Percentiles rank a stretch among this genome's conserved stretches.
Conservation (phyloP, 2,888 invertebrate genomes). For the Ormyrus rosae region DNA sequence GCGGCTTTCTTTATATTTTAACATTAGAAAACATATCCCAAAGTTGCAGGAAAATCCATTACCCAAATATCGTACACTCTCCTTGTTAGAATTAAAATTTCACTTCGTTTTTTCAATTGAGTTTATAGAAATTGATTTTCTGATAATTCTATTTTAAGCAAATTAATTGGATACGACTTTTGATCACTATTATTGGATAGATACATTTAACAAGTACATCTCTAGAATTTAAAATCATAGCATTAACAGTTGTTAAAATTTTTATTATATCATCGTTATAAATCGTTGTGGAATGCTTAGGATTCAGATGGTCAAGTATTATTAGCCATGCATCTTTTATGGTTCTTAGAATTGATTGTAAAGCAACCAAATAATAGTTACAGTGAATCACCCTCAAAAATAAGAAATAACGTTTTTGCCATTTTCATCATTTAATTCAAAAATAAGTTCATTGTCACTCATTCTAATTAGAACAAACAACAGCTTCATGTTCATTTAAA, state of each 20-base stretch:
- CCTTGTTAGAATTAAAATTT: background rate
- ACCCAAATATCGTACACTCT: too few relatives aligned
- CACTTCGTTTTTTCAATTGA: conserved; percentile 7
- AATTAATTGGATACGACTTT: conserved; percentile 60
- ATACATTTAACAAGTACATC: conserved; percentile 57
- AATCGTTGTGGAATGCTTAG: conserved; percentile 70
- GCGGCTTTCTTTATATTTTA: too few relatives aligned
- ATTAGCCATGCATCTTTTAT: conserved; percentile 67
- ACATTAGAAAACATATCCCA: too few relatives aligned
- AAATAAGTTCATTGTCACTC: too few relatives aligned
- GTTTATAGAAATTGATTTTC: conserved; percentile 33
- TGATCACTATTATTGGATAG: conserved; percentile 59
- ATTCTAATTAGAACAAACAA: too few relatives aligned
- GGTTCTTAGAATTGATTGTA: conserved; percentile 28
- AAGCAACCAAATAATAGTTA: conserved; percentile 14
- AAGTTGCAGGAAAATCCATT: too few relatives aligned
- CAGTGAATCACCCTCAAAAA: background rate
- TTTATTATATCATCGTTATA: conserved; percentile 62
- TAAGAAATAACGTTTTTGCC: too few relatives aligned
- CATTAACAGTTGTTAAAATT: conserved; percentile 22
- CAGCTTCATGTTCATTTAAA: too few relatives aligned
- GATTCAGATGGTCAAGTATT: conserved; percentile 66
- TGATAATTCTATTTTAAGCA: conserved; percentile 33
- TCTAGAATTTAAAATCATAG: conserved; percentile 56
- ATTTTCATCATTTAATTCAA: background rate